Conservation (phyloP, 2,113 vertebrate species). For the Danionella cerebrum region DNA sequence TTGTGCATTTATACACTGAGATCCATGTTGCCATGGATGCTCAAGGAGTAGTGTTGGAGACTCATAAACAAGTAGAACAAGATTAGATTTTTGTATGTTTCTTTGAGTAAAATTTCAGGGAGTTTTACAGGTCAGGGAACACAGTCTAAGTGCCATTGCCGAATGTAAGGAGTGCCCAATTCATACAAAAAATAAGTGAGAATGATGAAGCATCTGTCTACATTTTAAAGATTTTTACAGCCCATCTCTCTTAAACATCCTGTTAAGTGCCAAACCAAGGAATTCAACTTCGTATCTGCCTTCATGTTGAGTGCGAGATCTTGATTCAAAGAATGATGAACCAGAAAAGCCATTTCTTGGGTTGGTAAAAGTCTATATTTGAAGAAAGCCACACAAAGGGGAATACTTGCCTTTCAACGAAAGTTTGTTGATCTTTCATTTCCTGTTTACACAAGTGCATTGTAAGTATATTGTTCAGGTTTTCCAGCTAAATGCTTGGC, state of each 20-base stretch:
- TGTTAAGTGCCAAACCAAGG: slow-evolving; percentile 33
- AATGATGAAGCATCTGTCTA: slow-evolving; percentile 34
- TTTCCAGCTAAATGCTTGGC: not conserved
- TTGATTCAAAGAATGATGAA: too few relatives aligned
- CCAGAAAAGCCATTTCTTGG: slow-evolving; percentile 24
- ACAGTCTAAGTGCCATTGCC: slow-evolving; percentile 51
- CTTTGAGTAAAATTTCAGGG: slow-evolving; percentile 30
- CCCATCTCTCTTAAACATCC: slow-evolving; percentile 29
- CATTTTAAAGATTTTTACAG: slow-evolving; percentile 43
- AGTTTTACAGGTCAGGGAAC: slow-evolving; percentile 33
- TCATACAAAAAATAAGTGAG: not conserved
- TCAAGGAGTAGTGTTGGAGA: slow-evolving; percentile 29
- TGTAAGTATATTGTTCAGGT: not conserved
- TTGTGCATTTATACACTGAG: too few relatives aligned
- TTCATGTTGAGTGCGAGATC: too few relatives aligned
- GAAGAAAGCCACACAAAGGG: not conserved
- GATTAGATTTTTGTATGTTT: not conserved
- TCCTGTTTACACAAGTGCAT: not conserved
- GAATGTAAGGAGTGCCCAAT: slow-evolving; percentile 42
- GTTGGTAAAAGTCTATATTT: not conserved
- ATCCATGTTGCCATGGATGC: too few relatives aligned
- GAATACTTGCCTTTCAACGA: not conserved
- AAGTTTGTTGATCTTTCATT: not conserved
- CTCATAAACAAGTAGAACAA: slow-evolving; percentile 12
- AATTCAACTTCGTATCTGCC: slow-evolving; percentile 9